Evolutionary conservation across 35 echinoderm and acorn worm genomes (phyloP), one percentile per base, ranked within the genome.

Genomic region (Patiria miniata): DNA sequence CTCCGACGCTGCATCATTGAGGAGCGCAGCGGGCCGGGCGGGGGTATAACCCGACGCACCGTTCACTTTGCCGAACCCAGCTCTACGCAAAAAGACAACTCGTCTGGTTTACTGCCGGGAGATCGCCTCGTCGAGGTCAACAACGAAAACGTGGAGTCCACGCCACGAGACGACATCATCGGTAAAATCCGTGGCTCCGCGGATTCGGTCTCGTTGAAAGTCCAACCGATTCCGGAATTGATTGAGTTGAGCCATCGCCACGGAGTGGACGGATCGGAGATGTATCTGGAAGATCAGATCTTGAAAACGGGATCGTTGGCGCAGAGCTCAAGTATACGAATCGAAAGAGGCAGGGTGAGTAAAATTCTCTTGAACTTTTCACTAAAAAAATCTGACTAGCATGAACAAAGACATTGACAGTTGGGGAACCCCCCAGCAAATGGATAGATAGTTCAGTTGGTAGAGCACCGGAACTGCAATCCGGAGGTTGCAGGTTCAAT

Each of bases 51-150:
- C 1, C 91, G 94, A 38, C 86, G 89, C 44, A 83, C 91, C 12
- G 93, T 98, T 29, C 96, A 98, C 76, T 98, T 98, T 92, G 96
- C 96, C 1, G 96, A 98, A 54, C 96, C 96, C 7, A 94, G 96
- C 78, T 51, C 92, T 9, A 87, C 89, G 0, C 84, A 89, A 39
- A 91, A 91, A 32, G 96, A 98, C 36, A 98, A 98, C 77, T 85
- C 85, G 18, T 94, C 96, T 6, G 96, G 96, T 33, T 83, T 98
- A 19, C 79, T 98, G 4, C 96, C 96, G 2, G 96, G 96, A 1
- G 96, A 98, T 79, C 85, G 96, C 50, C 85, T 98, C 8, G 93
- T 98, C 50, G 96, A 98, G 82, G 96, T 98, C 26, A 98, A 94
- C 82, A 93, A 86, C 9, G 77, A 34, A 38, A 98, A 98, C 39